Conservation (phyloP, 2,888 invertebrate genomes). For the Spicauda simplicius region DNA sequence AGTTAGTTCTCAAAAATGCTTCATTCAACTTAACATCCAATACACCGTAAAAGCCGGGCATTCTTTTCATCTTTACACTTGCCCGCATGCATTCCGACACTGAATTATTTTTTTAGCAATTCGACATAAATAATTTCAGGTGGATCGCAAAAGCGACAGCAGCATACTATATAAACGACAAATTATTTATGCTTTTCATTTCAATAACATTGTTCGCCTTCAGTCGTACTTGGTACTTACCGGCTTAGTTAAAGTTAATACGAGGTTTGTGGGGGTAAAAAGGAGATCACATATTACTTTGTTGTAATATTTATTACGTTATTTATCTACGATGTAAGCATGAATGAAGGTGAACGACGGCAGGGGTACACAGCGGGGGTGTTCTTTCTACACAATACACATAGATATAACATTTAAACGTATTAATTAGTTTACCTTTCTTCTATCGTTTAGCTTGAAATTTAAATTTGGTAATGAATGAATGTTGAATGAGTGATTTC, state of each 20-base stretch:
- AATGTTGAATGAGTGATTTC: constrained; percentile 46
- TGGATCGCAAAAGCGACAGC: constrained; percentile 17
- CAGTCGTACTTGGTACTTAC: constrained; percentile 11
- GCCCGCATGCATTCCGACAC: background rate
- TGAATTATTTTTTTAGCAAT: background rate
- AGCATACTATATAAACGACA: background rate
- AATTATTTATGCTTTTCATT: background rate
- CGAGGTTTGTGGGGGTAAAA: background rate
- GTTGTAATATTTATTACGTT: background rate
- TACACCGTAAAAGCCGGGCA: constrained; percentile 12
- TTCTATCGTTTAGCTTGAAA: constrained; percentile 15
- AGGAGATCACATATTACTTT: background rate
- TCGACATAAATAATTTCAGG: background rate
- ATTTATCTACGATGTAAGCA: constrained; percentile 27
- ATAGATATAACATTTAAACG: background rate
- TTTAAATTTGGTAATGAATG: constrained; percentile 20
- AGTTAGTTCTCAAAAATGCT: background rate
- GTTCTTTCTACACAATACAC: constrained; percentile 18
- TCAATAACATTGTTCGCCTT: constrained; percentile 9
- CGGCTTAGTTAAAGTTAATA: background rate
- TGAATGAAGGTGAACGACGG: constrained; percentile 33
- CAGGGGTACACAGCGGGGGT: constrained; percentile 19
- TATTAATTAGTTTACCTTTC: constrained; percentile 14
- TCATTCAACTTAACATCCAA: background rate
- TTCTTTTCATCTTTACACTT: background rate